These are phyloP conservation scores for Mermis nigrescens DNA, from an alignment of 2,888 invertebrate species.

Conservation along the genomic window DNA sequence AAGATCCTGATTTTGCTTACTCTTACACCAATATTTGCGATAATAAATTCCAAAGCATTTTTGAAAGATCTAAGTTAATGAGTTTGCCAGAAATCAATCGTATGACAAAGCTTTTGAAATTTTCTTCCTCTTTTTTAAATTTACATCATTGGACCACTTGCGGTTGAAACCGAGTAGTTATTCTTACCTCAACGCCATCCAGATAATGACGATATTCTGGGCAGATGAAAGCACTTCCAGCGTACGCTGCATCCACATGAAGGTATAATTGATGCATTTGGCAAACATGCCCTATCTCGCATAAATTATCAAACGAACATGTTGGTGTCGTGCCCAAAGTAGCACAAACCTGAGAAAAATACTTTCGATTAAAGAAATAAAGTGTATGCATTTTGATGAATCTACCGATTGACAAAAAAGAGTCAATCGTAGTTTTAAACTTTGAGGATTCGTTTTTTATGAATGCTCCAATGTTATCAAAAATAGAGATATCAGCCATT, in stretches of 20 bases:
- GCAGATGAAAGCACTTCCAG: slow-evolving; percentile 78
- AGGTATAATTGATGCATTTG: slow-evolving; percentile 67
- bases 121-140: slow-evolving; percentile 30
- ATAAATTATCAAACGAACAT: slow-evolving; percentile 81
- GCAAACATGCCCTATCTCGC: slow-evolving; percentile 47
- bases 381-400: too few relatives aligned
- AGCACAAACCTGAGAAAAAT: slow-evolving; percentile 55
- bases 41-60: too few relatives aligned
- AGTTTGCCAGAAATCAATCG: too few relatives aligned
- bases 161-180: not conserved
- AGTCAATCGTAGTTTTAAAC: not conserved
- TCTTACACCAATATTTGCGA: too few relatives aligned
- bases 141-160: not conserved
- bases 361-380: too few relatives aligned
- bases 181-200: slow-evolving; percentile 52
- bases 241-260: slow-evolving; percentile 93
- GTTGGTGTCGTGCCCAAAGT: slow-evolving; percentile 90
- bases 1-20: too few relatives aligned
- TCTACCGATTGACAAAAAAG: too few relatives aligned
- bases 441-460: too few relatives aligned
- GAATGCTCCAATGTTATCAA: too few relatives aligned
- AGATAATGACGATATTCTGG: slow-evolving; percentile 81
- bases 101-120: slow-evolving; percentile 30
- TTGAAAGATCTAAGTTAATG: too few relatives aligned
- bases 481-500: too few relatives aligned